Percentiles rank a stretch among this genome's conserved stretches.
phyloP scores from a whole-genome alignment of 2,113 vertebrate species.

The Ophiodon elongatus region DNA sequence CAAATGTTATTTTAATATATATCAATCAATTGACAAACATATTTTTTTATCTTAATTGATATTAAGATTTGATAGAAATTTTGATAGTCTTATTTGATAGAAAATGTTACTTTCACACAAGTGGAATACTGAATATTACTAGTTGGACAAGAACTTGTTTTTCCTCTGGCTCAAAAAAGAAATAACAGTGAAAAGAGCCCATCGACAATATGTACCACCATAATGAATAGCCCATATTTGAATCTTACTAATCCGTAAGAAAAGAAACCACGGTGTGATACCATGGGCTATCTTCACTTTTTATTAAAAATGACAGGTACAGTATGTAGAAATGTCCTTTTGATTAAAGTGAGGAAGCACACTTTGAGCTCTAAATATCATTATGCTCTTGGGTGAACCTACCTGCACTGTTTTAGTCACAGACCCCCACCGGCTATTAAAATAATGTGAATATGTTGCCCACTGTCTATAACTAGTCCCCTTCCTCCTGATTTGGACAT shows the following conservation, averaged over 20 bases:
- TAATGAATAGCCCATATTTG: conserved; percentile 46
- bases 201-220: conserved; percentile 13
- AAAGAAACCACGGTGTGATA: conserved; percentile 21
- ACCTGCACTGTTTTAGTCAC: conserved; percentile 43
- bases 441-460: conserved; percentile 50
- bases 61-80: not conserved
- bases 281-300: conserved; percentile 40
- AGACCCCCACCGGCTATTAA: conserved; percentile 60
- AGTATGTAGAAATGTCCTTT: conserved; percentile 47
- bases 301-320: conserved; percentile 59
- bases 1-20: not conserved
- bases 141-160: not conserved
- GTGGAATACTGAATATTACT: not conserved
- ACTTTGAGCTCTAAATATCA: conserved; percentile 67
- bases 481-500: conserved; percentile 69
- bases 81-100: not conserved
- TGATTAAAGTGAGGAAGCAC: conserved; percentile 54
- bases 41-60: conserved; percentile 19
- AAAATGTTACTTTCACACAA: not conserved
- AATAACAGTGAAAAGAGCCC: conserved; percentile 16
- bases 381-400: conserved; percentile 56
- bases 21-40: not conserved
- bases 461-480: conserved; percentile 57
- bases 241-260: conserved; percentile 7
- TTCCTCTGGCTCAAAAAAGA: conserved; percentile 3